Percentiles rank a stretch among this genome's conserved stretches.
phyloP scores from a whole-genome alignment of 2,888 invertebrate genomes.

The Mycogona germanica region DNA sequence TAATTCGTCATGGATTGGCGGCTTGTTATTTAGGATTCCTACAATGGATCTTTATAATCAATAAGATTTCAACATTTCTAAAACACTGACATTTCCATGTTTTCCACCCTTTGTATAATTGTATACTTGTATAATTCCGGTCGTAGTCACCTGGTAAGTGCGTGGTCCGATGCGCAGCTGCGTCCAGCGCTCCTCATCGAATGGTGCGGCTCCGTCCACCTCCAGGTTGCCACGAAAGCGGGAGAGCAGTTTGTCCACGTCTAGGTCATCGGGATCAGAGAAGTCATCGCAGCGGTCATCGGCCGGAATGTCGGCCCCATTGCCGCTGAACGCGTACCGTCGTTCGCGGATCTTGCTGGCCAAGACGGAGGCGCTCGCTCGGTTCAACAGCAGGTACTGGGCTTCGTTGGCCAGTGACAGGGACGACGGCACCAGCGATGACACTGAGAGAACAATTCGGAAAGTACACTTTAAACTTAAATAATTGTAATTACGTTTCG shows the following conservation, averaged over 20 bases:
- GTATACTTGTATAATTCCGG: no score
- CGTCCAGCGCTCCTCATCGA: constrained; percentile 61
- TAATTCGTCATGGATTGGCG: no score
- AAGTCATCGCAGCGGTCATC: not conserved
- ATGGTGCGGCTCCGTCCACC: constrained; percentile 53
- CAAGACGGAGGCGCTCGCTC: constrained; percentile 61
- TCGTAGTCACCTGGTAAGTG: constrained; percentile 53
- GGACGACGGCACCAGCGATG: not conserved
- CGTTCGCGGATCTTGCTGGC: constrained; percentile 7
- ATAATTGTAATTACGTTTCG: no score
- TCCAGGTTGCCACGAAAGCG: constrained; percentile 89
- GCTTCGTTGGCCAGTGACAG: constrained; percentile 68
- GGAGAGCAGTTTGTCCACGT: constrained; percentile 46
- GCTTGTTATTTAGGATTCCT: no score
- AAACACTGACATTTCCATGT: no score
- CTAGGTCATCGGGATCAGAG: not conserved
- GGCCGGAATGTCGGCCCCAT: not conserved
- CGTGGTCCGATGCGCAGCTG: constrained; percentile 51
- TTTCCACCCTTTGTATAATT: no score
- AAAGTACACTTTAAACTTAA: no score
- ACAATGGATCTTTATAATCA: no score
- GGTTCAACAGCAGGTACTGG: constrained; percentile 70
- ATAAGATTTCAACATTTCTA: no score
- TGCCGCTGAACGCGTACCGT: not conserved
- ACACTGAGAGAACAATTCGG: no score